A percentile compares a stretch with the other conserved stretches of the same genome.
Conservation (phyloP, 2,888 invertebrate species). For the Eupithecia exiguata region DNA sequence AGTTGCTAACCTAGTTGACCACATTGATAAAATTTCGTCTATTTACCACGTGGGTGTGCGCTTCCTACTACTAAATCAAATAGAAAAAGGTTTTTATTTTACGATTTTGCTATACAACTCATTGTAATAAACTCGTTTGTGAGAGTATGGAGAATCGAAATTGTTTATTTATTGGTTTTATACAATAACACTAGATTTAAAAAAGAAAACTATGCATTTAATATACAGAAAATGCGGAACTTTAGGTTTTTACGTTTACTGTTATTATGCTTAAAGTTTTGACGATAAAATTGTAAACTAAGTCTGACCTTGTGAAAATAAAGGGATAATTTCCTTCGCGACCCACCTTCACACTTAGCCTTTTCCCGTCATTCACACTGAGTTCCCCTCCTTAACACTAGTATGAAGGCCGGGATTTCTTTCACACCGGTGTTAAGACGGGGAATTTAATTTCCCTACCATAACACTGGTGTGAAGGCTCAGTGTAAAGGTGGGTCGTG, state of each 20-base stretch:
- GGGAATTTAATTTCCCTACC: no score
- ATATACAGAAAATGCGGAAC: background rate
- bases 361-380: no score
- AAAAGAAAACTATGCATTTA: background rate
- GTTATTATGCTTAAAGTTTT: no score
- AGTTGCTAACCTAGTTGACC: conserved; percentile 23
- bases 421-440: no score
- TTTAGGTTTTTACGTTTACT: background rate
- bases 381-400: no score
- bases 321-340: no score
- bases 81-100: conserved; percentile 63
- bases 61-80: conserved; percentile 63
- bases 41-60: conserved; percentile 30
- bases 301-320: no score
- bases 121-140: conserved; percentile 45
- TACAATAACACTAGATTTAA: background rate
- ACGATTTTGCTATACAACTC: conserved; percentile 61
- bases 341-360: no score
- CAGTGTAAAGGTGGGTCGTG: no score
- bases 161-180: conserved; percentile 33
- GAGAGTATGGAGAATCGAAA: conserved; percentile 36
- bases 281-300: no score
- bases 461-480: no score
- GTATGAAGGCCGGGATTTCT: no score
- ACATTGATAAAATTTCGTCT: conserved; percentile 32